Evolutionary conservation across 2,113 vertebrate species (phyloP), one percentile per base, ranked within the genome.

Genomic region (Hippocampus guttulatus): DNA sequence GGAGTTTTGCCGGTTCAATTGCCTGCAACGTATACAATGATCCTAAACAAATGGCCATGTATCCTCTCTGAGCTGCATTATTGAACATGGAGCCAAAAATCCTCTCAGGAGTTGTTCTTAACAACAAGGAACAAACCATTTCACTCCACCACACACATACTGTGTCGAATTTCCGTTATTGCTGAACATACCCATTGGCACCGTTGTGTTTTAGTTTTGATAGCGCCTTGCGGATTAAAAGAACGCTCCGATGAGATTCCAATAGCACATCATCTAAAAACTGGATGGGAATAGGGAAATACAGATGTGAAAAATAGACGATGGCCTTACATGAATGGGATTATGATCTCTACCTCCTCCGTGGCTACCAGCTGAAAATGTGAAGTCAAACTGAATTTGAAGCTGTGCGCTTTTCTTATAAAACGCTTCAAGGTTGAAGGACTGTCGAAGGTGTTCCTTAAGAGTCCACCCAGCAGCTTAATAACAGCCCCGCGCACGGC

Each of bases 21-120:
- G 88, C 81, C 85, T 87, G 85, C 81, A 85, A 89, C 88, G 74
- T 69, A 82, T 79, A 88, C 83, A 86, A 76, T 84, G 83, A 80
- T 83, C 78, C 78, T 74, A 84, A 85, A 90, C 78, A 84, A 89
- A 88, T 80, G 76, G 82, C 57, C 67, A 68, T 77, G 72, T 79
- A 63, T 72, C 71, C 75, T 69, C 55, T 54, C 74, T 70, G 81
- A 81, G 80, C 75, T 73, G 80, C 77, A 58, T 76, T 87, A 84
- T 74, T 80, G 79, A 83, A 79, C 74, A 78, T 71, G 63, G 60
- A 67, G 70, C 10, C 10, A n/a, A 40, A 10, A 71, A 84, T 81
- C 66, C 67, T 78, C 76, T 54, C 8, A 64, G 77, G 74, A 78
- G 40, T 55, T 38, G 41, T 75, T 71, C 20, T 78, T 72, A 75